These are phyloP conservation scores for Epinephelus lanceolatus DNA, from an alignment of 2,113 vertebrate species.

Conservation along the genomic window DNA sequence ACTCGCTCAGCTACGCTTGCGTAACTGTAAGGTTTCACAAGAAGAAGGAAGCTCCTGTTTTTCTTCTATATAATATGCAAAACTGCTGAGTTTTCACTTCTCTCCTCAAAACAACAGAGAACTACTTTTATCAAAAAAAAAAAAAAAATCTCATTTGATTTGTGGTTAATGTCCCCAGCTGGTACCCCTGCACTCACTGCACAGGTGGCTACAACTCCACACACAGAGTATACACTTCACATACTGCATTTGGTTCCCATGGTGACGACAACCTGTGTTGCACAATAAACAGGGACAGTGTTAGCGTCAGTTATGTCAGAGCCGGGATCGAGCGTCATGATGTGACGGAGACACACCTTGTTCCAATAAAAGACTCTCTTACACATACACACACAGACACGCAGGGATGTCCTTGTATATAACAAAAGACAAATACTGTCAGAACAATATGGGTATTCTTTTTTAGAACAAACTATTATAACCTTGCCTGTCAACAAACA, in stretches of 20 bases:
- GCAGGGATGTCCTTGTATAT: not conserved
- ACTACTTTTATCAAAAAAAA: not conserved
- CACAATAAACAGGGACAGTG: not conserved
- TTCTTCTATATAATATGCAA: not conserved
- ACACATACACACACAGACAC: not conserved
- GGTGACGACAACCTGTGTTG: conserved; percentile 13
- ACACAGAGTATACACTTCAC: not conserved
- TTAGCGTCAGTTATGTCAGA: conserved; percentile 6
- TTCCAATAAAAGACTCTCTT: conserved; percentile 17
- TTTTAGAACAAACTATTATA: not conserved
- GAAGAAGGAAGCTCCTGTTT: conserved; percentile 18
- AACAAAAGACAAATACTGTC: not conserved
- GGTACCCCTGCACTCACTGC: not conserved
- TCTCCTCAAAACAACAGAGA: not conserved
- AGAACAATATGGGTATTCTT: not conserved
- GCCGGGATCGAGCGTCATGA: not conserved
- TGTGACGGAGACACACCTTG: conserved; percentile 27
- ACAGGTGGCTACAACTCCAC: not conserved
- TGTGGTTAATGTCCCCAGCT: not conserved
- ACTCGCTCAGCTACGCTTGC: not conserved
- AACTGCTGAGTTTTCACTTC: not conserved
- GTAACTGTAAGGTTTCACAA: conserved; percentile 21
- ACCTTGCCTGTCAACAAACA: not conserved
- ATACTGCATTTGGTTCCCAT: conserved; percentile 5
- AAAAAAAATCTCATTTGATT: not conserved